phyloP scores from a whole-genome alignment of 2,888 invertebrate species.

The Pterobdella sp. region DNA sequence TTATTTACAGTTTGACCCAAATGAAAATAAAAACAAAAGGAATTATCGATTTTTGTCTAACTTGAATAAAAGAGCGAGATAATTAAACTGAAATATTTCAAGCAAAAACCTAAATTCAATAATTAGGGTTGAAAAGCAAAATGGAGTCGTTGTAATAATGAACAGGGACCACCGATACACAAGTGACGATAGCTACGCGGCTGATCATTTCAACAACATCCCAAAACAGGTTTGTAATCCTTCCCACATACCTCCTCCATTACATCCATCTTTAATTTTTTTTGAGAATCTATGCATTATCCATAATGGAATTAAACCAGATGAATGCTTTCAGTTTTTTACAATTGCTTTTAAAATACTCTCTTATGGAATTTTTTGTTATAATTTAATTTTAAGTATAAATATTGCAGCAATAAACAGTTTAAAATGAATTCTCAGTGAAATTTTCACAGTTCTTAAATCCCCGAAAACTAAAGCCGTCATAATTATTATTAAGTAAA shows the following conservation, averaged over 20 bases:
- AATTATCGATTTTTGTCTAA: constrained; percentile 14
- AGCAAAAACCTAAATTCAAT: neutral
- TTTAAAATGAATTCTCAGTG: too few species aligned
- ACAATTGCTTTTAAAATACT: neutral
- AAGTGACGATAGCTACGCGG: constrained; percentile 10
- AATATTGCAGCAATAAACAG: too few species aligned
- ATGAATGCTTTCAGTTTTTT: too few species aligned
- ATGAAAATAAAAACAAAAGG: constrained; percentile 4
- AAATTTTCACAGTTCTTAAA: too few species aligned
- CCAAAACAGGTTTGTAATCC: neutral
- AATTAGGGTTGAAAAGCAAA: neutral
- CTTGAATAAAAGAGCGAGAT: neutral
- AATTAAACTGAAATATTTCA: neutral
- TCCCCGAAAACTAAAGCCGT: too few species aligned
- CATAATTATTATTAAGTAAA: too few species aligned
- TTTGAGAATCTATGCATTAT: too few species aligned
- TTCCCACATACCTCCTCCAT: neutral
- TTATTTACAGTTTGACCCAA: neutral
- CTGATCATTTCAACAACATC: constrained; percentile 15
- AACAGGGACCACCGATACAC: constrained; percentile 18
- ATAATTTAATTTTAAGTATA: too few species aligned
- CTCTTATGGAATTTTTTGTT: neutral
- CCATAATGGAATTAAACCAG: too few species aligned
- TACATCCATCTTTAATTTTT: too few species aligned
- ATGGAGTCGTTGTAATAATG: neutral